Evolutionary conservation across 2,113 vertebrate species (phyloP).

Genomic region (Eidolon helvum): DNA sequence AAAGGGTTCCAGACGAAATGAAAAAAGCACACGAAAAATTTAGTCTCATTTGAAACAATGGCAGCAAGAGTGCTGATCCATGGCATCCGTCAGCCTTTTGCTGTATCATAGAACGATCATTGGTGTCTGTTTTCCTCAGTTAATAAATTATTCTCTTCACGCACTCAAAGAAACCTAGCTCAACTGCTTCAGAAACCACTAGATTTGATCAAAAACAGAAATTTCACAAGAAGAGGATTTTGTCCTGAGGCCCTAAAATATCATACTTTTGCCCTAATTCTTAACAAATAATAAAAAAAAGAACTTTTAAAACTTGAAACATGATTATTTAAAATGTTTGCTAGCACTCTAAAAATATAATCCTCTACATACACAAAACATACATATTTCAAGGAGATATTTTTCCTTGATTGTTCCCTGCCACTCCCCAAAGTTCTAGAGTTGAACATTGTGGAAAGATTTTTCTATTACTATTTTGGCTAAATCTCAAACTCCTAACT

Average conservation of each 20-base stretch:
- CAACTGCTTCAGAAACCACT: neutral
- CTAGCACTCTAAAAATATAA: neutral
- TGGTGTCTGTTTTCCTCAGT: neutral
- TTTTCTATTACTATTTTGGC: neutral
- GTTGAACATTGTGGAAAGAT: neutral
- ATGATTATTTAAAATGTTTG: neutral
- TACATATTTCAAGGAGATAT: neutral
- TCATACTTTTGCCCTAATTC: neutral
- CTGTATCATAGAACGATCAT: neutral
- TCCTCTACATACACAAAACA: neutral
- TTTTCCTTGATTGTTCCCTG: neutral
- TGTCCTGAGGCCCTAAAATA: neutral
- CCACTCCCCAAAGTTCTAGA: neutral
- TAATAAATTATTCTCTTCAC: neutral
- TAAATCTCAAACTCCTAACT: neutral
- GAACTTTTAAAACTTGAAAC: neutral
- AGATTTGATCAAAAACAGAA: neutral
- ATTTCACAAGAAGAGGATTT: neutral
- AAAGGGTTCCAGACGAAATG: constrained; percentile 81
- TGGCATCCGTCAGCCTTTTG: neutral
- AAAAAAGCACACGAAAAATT: neutral
- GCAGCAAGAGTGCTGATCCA: constrained; percentile 68
- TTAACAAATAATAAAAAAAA: constrained; percentile 41
- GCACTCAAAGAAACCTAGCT: neutral
- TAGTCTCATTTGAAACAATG: constrained; percentile 74